Evolutionary conservation across 1,140 invertebrate species (phyloP).

Genomic region (Cardiocondyla obscurior): DNA sequence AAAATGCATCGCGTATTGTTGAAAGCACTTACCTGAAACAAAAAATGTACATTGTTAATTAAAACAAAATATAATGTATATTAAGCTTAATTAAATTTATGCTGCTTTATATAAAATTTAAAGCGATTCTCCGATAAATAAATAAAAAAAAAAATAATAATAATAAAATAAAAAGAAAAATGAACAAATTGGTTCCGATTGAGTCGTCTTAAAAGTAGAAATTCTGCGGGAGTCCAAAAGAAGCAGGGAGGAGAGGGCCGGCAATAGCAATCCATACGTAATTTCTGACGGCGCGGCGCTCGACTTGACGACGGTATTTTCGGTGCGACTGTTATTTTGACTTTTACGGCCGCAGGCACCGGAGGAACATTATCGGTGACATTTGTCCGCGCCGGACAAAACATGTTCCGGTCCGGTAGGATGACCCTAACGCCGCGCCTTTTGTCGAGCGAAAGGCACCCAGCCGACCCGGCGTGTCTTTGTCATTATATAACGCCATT

Average conservation of each 20-base stretch:
- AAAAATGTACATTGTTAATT: conserved; percentile 4
- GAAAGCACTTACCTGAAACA: background rate
- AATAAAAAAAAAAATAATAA: background rate
- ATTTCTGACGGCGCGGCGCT: background rate
- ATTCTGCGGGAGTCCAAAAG: background rate
- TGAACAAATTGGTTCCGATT: background rate
- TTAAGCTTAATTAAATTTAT: background rate
- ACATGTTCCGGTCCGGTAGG: conserved; percentile 84
- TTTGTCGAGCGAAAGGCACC: conserved; percentile 83
- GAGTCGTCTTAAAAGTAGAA: background rate
- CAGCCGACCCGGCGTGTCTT: conserved; percentile 80
- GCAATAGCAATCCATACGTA: background rate
- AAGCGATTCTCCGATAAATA: background rate
- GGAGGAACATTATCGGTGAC: conserved; percentile 79
- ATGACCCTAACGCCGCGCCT: conserved; percentile 84
- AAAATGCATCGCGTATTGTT: background rate
- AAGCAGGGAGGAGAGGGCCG: background rate
- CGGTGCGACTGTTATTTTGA: conserved; percentile 71
- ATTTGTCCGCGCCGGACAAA: conserved; percentile 82
- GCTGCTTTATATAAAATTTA: background rate
- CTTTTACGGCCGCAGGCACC: conserved; percentile 73
- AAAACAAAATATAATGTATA: background rate
- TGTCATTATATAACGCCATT: conserved; percentile 85
- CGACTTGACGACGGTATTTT: conserved; percentile 47
- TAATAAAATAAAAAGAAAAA: background rate